A percentile compares a stretch with the other conserved stretches of the same genome.
phyloP scores from a whole-genome alignment of 1,140 invertebrate genomes.

The Proctacanthus coquilletti region DNA sequence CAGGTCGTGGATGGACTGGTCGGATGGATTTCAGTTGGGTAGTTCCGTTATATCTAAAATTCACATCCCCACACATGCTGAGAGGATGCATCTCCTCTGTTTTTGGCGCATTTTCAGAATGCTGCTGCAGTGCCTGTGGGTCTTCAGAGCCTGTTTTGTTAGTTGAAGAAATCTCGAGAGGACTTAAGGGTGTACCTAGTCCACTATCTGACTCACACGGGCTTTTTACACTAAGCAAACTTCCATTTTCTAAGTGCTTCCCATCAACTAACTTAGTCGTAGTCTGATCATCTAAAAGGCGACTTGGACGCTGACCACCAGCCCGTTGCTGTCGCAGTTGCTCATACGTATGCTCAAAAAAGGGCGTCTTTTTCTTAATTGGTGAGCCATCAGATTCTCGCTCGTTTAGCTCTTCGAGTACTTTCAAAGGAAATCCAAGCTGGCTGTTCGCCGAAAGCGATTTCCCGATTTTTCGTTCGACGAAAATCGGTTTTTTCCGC shows the following conservation, averaged over 20 bases:
- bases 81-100: constrained; percentile 34
- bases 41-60: constrained; percentile 47
- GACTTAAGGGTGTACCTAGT: constrained; percentile 33
- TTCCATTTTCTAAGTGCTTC: no score
- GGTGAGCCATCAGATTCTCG: constrained; percentile 32
- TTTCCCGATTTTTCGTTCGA: constrained; percentile 29
- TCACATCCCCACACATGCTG: constrained; percentile 43
- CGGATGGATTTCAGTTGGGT: constrained; percentile 40
- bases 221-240: constrained; percentile 21
- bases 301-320: constrained; percentile 22
- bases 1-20: constrained; percentile 13
- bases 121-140: constrained; percentile 13
- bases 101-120: constrained; percentile 9
- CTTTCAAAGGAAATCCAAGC: constrained; percentile 34
- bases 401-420: constrained; percentile 36
- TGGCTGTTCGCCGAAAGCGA: constrained; percentile 27
- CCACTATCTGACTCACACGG: constrained; percentile 35
- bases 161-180: constrained; percentile 9
- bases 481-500: constrained; percentile 21
- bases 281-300: constrained; percentile 23
- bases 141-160: constrained; percentile 13
- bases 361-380: constrained; percentile 31
- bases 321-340: constrained; percentile 26
- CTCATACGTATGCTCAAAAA: constrained; percentile 22
- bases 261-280: no score